Conservation (phyloP, 2,113 vertebrate species). For the Rhynchopsitta pachyrhyncha region DNA sequence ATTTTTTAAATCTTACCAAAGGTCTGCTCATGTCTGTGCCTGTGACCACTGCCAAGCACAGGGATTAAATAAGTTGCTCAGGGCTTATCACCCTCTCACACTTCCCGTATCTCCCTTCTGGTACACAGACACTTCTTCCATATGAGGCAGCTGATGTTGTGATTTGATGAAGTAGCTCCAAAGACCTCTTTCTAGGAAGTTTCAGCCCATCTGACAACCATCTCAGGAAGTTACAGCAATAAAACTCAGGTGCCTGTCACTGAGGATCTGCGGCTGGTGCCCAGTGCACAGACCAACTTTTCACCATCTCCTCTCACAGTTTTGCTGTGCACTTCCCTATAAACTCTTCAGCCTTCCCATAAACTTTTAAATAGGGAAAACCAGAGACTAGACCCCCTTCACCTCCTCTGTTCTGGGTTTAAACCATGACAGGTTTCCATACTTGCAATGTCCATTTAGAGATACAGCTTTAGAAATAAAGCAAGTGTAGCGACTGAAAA, state of each 20-base stretch:
- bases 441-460: not conserved
- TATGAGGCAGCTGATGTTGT: fast-evolving
- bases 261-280: not conserved
- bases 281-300: not conserved
- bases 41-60: not conserved
- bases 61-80: too few species aligned
- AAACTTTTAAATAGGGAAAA: not conserved
- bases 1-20: not conserved
- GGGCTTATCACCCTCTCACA: not conserved
- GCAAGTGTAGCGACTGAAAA: not conserved
- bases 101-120: not conserved
- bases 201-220: not conserved
- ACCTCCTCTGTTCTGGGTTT: not conserved
- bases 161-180: not conserved
- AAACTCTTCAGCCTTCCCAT: not conserved
- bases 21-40: not conserved
- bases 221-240: not conserved
- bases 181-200: not conserved
- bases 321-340: not conserved
- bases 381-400: not conserved
- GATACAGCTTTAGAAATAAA: not conserved
- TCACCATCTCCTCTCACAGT: not conserved
- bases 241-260: not conserved
- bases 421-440: not conserved
- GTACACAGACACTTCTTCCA: not conserved